These are phyloP conservation scores for Rhadina sibilatrix DNA, from an alignment of 2,113 vertebrate genomes.

Conservation along the genomic window DNA sequence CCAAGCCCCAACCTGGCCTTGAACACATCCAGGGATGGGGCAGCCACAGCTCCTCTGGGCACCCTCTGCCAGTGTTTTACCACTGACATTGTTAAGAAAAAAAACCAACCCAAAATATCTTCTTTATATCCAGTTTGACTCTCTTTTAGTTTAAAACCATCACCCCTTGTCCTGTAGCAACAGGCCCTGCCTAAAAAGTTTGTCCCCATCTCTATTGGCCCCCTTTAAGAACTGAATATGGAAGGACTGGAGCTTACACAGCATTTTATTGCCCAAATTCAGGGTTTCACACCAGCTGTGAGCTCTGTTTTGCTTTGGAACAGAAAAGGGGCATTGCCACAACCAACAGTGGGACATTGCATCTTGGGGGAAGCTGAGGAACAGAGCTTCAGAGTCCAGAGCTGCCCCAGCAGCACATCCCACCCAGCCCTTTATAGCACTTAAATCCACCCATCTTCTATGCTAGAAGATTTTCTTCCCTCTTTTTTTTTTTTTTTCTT, in stretches of 20 bases:
- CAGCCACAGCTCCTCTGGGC: background rate
- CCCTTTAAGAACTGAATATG: background rate
- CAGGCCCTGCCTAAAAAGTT: background rate
- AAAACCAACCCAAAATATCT: background rate
- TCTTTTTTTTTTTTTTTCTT: no score
- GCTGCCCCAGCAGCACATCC: background rate
- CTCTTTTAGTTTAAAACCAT: background rate
- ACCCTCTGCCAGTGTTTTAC: background rate
- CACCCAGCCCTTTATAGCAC: background rate
- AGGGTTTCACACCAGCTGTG: background rate
- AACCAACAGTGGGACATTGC: background rate
- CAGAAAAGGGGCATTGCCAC: background rate
- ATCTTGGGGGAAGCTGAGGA: no score
- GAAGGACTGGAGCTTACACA: background rate
- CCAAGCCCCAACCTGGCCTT: background rate
- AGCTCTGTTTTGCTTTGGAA: background rate
- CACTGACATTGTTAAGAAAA: background rate
- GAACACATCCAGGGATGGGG: background rate
- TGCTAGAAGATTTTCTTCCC: background rate
- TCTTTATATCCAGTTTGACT: background rate
- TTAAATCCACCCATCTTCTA: background rate
- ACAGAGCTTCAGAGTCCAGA: background rate
- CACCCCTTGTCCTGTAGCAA: background rate
- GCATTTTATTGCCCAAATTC: background rate
- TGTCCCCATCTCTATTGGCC: background rate